Conservation (phyloP, 2,888 invertebrate species). For the Chironomus tentans region DNA sequence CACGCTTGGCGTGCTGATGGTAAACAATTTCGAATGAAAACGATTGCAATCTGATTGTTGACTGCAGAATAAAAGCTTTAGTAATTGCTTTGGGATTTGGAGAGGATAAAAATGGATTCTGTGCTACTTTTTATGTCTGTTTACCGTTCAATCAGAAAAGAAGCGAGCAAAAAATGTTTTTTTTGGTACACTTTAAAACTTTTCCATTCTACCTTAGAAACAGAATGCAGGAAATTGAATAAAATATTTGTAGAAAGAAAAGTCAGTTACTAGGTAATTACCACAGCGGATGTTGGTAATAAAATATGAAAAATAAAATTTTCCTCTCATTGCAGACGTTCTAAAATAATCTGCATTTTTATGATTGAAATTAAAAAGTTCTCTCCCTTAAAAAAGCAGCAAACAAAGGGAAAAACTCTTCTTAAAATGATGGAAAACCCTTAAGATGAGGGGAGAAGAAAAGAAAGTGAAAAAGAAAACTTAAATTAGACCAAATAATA, state of each 20-base stretch:
- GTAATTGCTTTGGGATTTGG: constrained; percentile 17
- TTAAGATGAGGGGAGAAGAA: no score
- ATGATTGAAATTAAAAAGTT: background rate
- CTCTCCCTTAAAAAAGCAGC: background rate
- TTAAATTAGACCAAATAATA: background rate
- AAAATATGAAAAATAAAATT: no score
- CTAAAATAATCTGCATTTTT: background rate
- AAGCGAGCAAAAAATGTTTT: background rate
- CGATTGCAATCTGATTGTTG: background rate
- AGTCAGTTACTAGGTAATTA: no score
- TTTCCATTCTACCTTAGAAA: no score
- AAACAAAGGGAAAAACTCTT: no score
- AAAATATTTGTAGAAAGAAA: no score
- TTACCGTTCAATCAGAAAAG: background rate
- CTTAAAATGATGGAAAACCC: no score
- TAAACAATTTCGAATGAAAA: background rate
- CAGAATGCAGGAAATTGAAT: no score
- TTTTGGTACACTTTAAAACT: no score
- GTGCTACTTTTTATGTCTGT: background rate
- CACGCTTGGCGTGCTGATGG: background rate
- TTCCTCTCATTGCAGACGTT: no score
- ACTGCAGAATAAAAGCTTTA: background rate
- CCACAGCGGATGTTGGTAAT: no score
- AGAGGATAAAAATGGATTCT: constrained; percentile 4
- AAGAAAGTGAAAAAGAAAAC: background rate